These are phyloP conservation scores for Ferdinandea cuprea DNA, from an alignment of 2,888 invertebrate species.

Conservation along the genomic window DNA sequence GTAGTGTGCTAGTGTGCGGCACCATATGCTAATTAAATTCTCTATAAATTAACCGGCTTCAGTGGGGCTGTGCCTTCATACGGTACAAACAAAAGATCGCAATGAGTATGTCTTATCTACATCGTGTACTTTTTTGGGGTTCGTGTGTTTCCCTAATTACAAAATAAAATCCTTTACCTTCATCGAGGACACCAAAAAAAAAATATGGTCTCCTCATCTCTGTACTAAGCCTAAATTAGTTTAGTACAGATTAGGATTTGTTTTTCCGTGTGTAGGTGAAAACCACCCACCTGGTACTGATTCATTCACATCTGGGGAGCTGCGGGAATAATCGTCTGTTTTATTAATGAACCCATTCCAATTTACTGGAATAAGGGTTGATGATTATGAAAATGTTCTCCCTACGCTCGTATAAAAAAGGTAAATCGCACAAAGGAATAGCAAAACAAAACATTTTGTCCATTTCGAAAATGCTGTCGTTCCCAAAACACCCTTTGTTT, in stretches of 20 bases:
- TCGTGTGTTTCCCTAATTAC: conserved; percentile 72
- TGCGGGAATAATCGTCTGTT: conserved; percentile 48
- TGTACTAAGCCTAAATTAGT: conserved; percentile 67
- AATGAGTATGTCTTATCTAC: conserved; percentile 72
- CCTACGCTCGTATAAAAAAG: neutral
- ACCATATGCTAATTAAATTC: conserved; percentile 74
- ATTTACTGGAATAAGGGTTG: conserved; percentile 45
- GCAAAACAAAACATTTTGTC: conserved; percentile 37
- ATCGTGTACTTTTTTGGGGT: conserved; percentile 63
- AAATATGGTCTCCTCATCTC: neutral
- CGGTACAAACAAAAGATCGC: conserved; percentile 61
- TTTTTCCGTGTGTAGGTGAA: conserved; percentile 8
- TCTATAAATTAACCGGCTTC: conserved; percentile 67
- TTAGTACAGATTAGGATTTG: conserved; percentile 18
- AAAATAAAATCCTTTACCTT: conserved; percentile 58
- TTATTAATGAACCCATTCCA: no score
- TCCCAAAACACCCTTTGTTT: conserved; percentile 16
- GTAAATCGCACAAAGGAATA: neutral
- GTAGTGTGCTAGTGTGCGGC: conserved; percentile 62
- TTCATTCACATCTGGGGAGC: conserved; percentile 25
- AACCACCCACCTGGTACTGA: conserved; percentile 13
- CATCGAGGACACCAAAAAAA: conserved; percentile 2
- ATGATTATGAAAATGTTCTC: conserved; percentile 53
- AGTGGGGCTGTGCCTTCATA: conserved; percentile 32
- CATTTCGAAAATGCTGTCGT: conserved; percentile 26